These are phyloP conservation scores for Syritta pipiens DNA, from an alignment of 2,888 invertebrate genomes.

Conservation along the genomic window DNA sequence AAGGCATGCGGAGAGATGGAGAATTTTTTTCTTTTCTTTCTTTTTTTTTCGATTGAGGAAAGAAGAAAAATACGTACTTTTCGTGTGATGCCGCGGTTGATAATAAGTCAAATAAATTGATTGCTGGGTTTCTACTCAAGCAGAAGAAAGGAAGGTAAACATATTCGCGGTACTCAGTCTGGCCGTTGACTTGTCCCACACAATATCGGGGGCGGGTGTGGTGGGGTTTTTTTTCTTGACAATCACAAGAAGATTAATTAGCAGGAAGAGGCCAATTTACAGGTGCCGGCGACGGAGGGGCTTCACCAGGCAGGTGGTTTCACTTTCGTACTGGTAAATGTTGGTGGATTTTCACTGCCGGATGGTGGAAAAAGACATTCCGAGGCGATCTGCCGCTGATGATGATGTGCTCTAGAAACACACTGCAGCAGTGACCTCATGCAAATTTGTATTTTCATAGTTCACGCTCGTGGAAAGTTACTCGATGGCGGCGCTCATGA, in stretches of 20 bases:
- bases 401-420: slow-evolving; percentile 16
- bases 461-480: not conserved
- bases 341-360: slow-evolving; percentile 25
- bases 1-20: slow-evolving; percentile 23
- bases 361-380: too few relatives aligned
- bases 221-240: slow-evolving; percentile 13
- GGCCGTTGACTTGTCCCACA: slow-evolving; percentile 4
- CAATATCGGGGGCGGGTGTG: not conserved
- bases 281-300: slow-evolving; percentile 7
- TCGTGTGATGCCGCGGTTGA: slow-evolving; percentile 52
- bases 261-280: slow-evolving; percentile 51
- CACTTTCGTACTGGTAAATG: slow-evolving; percentile 48
- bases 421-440: slow-evolving; percentile 35
- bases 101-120: slow-evolving; percentile 57
- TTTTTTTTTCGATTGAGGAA: slow-evolving; percentile 31
- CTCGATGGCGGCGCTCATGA: too few relatives aligned
- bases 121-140: slow-evolving; percentile 42
- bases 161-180: slow-evolving; percentile 18
- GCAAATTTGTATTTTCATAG: slow-evolving; percentile 2
- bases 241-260: slow-evolving; percentile 56
- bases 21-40: too few relatives aligned
- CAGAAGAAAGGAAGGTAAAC: slow-evolving; percentile 21
- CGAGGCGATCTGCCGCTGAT: not conserved
- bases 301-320: slow-evolving; percentile 32
- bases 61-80: slow-evolving; percentile 15